A percentile compares a stretch with the other conserved stretches of the same genome.
These are phyloP conservation scores for Drosophila punjabiensis DNA, from an alignment of 1,140 invertebrate species.

Conservation along the genomic window DNA sequence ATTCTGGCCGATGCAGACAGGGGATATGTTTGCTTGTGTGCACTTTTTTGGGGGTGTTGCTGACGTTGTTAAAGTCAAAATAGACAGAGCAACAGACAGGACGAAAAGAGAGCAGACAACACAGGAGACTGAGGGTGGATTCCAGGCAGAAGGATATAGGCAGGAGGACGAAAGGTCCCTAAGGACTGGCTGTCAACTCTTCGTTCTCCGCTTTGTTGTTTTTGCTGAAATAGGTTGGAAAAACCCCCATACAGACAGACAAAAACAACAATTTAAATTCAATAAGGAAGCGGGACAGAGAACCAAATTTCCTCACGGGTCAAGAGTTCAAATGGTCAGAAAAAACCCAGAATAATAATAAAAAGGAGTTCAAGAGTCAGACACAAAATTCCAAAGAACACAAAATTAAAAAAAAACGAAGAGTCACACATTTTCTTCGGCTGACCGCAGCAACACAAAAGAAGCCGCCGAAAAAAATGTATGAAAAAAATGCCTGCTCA, in stretches of 20 bases:
- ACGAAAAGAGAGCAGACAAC: constrained; percentile 30
- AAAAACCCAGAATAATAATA: constrained; percentile 46
- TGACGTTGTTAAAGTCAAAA: constrained; percentile 82
- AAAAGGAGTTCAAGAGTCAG: constrained; percentile 36
- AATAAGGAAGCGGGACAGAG: constrained; percentile 51
- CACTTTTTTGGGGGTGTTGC: constrained; percentile 70
- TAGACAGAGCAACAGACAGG: constrained; percentile 60
- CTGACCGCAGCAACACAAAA: constrained; percentile 22
- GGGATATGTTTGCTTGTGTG: constrained; percentile 30
- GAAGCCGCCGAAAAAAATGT: constrained; percentile 15
- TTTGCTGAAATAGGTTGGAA: constrained; percentile 16
- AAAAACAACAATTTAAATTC: constrained; percentile 67
- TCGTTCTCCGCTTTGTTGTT: constrained; percentile 14
- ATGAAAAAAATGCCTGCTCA: constrained; percentile 39
- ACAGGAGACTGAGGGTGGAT: constrained; percentile 60
- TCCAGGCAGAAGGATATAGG: constrained; percentile 27
- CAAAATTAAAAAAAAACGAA: background rate
- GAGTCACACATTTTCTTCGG: constrained; percentile 39
- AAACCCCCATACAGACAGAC: constrained; percentile 19
- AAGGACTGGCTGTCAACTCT: constrained; percentile 40
- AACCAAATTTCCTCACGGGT: constrained; percentile 21
- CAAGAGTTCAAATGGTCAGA: constrained; percentile 47
- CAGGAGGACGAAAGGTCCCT: constrained; percentile 16
- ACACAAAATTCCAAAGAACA: constrained; percentile 10
- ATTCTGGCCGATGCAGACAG: constrained; percentile 28